Base-by-base conservation (phyloP, 2,797 vertebrate genomes). In the Mus minutoides region DNA sequence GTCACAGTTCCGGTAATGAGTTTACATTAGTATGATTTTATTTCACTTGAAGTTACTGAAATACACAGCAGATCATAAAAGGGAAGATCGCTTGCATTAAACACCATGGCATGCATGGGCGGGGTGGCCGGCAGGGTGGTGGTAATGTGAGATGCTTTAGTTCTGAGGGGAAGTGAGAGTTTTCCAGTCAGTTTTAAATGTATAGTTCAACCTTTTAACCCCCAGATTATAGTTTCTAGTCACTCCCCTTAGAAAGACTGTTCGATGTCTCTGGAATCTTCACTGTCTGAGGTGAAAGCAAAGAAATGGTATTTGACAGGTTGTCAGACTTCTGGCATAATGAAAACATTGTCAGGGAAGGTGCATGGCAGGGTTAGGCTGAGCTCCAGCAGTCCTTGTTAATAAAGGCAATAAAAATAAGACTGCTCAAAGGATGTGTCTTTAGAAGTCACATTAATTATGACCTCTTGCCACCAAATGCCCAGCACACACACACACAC, bases 1-100 rank as follows among this genome's bases (percentile, higher is more conserved):
- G 8, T 21, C 11, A 87, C 54, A 58, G 9, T 21, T 67, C 71
- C 43, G 54, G 2, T 88, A 71, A 16, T 92, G 34, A 94, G 4
- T 92, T 96, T 37, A 19, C 17, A 52, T 90, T 58, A 87, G 49
- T 5, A 64, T 77, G 60, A 83, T 91, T 88, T 90, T 73, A 3
- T 64, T 89, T 67, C 24, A 6, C 19, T 89, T 88, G 37, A 87
- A 64, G 46, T 86, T 24, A 73, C 58, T 86, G 71, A 83, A 90
- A 93, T 64, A 73, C 46, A 69, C 21, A n/a, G 31, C 4, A 76
- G 22, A 79, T 83, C 37, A 95, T 49, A 79, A 94, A 75, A 64
- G 46, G 43, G 79, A 54, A 88, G 14, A 37, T 13, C 79, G 16
- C 16, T 46, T 40, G 12, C 37, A 58, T 7, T 2, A 56, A 43